phyloP scores from a whole-genome alignment of 2,888 invertebrate species.

The Drosophila algonquin region DNA sequence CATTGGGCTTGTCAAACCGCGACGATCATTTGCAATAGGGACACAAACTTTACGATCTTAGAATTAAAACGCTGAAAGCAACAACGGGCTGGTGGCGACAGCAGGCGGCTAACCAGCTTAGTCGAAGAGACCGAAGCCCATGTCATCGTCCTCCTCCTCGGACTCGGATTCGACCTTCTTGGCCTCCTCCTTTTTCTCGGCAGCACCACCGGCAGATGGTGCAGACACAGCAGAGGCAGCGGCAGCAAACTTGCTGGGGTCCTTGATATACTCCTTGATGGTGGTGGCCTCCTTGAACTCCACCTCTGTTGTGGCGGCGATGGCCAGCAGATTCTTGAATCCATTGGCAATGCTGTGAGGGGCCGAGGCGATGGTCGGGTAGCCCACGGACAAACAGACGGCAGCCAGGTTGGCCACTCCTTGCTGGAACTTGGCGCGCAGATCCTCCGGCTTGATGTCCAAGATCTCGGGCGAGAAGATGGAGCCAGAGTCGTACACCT shows the following conservation, averaged over 20 bases:
- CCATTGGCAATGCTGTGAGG: conserved; percentile 99
- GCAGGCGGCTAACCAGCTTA: conserved; percentile 84
- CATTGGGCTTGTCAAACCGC: conserved; percentile 83
- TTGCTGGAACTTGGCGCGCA: conserved; percentile 94
- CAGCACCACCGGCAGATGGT: conserved; percentile 87
- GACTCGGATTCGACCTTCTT: conserved; percentile 91
- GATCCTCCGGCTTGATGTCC: conserved; percentile 98
- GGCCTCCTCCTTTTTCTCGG: conserved; percentile 89
- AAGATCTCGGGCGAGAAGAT: conserved; percentile 98
- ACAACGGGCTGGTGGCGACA: conserved; percentile 17
- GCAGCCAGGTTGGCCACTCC: conserved; percentile 98
- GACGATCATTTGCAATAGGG: conserved; percentile 81
- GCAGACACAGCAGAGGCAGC: conserved; percentile 86
- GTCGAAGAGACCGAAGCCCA: conserved; percentile 98
- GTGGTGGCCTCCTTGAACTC: conserved; percentile 97
- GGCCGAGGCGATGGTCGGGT: conserved; percentile 98
- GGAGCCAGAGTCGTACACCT: conserved; percentile 99
- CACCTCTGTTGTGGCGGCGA: conserved; percentile 98
- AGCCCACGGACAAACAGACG: conserved; percentile 95
- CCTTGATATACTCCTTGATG: conserved; percentile 96
- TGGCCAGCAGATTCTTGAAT: conserved; percentile 98
- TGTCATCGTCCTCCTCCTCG: conserved; percentile 95
- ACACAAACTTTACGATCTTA: conserved; percentile 27
- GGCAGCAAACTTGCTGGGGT: conserved; percentile 97
- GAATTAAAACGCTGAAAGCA: conserved; percentile 50